These are phyloP conservation scores for Phrixothrix hirtus DNA, from an alignment of 2,888 invertebrate genomes.

Conservation along the genomic window DNA sequence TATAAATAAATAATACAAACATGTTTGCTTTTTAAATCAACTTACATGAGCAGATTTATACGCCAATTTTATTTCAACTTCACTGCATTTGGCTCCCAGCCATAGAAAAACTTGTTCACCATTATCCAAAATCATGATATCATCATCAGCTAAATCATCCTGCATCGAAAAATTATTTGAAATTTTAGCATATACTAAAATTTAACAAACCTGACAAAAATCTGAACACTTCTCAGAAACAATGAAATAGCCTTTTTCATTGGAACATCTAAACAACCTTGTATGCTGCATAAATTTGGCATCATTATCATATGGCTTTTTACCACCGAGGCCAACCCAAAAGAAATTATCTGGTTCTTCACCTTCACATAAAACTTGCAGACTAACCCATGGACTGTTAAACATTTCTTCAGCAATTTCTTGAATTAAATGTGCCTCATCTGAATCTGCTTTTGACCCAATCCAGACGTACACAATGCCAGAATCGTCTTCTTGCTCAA, in stretches of 20 bases:
- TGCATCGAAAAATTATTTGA: slow-evolving; percentile 53
- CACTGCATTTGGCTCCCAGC: slow-evolving; percentile 95
- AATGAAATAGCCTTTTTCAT: slow-evolving; percentile 98
- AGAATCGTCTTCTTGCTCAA: slow-evolving; percentile 81
- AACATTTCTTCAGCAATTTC: slow-evolving; percentile 94
- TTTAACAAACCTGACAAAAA: slow-evolving; percentile 78
- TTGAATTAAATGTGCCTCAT: slow-evolving; percentile 83
- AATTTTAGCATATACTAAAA: background rate
- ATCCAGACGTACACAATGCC: slow-evolving; percentile 97
- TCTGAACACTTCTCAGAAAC: slow-evolving; percentile 99
- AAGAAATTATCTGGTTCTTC: slow-evolving; percentile 98
- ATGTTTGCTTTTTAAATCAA: no score
- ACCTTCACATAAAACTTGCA: slow-evolving; percentile 85
- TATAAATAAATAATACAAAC: slow-evolving; percentile 6
- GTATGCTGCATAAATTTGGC: slow-evolving; percentile 92
- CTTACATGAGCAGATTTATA: slow-evolving; percentile 96
- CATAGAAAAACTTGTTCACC: slow-evolving; percentile 97
- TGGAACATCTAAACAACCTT: slow-evolving; percentile 95
- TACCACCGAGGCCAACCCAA: slow-evolving; percentile 94
- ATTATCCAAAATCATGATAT: slow-evolving; percentile 99
- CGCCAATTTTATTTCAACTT: slow-evolving; percentile 98
- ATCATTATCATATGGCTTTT: slow-evolving; percentile 84
- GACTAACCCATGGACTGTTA: slow-evolving; percentile 77
- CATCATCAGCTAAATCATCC: slow-evolving; percentile 99
- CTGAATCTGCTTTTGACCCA: slow-evolving; percentile 80